phyloP scores from a whole-genome alignment of 2,888 invertebrate genomes.

The Clanis bilineata region DNA sequence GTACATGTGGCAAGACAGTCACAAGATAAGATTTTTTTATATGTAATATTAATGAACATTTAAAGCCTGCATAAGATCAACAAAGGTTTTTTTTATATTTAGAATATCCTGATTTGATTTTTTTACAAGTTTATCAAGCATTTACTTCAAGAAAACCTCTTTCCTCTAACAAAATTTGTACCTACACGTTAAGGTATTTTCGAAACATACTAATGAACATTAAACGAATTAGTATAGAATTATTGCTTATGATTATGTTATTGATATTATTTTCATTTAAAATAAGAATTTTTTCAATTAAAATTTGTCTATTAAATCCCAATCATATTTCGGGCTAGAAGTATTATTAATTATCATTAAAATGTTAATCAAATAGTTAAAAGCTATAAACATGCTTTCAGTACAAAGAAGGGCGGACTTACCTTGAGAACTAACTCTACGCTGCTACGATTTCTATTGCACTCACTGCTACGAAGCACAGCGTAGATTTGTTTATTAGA shows the following conservation, averaged over 20 bases:
- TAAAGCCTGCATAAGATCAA: no score
- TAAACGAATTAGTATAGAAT: neutral
- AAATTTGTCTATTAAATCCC: neutral
- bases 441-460: slow-evolving; percentile 47
- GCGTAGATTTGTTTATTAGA: slow-evolving; percentile 29
- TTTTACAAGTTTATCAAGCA: no score
- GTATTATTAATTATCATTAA: neutral
- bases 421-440: slow-evolving; percentile 56
- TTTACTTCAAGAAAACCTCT: no score
- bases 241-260: neutral
- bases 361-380: neutral
- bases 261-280: no score
- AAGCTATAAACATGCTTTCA: neutral
- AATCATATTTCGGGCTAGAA: neutral
- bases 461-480: slow-evolving; percentile 61
- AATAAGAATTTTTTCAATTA: neutral
- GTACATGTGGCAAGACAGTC: neutral
- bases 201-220: neutral
- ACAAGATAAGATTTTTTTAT: no score
- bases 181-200: neutral
- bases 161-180: no score
- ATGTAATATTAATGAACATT: no score
- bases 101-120: no score
- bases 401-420: slow-evolving; percentile 32
- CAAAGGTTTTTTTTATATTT: no score